Evolutionary conservation across 2,797 vertebrate species (phyloP).

Genomic region (Trematomus bernacchii): DNA sequence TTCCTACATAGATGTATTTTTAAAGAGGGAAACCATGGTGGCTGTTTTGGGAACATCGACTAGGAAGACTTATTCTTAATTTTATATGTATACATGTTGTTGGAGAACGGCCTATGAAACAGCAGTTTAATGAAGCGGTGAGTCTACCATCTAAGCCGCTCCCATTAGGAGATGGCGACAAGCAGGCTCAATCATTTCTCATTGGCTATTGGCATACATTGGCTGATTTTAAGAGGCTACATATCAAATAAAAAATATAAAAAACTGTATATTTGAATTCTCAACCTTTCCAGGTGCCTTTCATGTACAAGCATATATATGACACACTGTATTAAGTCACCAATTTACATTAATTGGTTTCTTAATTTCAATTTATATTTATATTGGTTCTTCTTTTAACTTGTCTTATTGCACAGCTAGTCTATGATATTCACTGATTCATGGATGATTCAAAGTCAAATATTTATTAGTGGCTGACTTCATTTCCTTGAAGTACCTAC

Average conservation of each 20-base stretch:
- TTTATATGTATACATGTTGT: conserved; percentile 23
- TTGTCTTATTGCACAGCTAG: conserved; percentile 33
- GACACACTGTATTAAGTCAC: conserved; percentile 26
- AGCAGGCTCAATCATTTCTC: conserved; percentile 29
- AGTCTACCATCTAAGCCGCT: conserved; percentile 32
- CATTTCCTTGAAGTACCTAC: conserved; percentile 19
- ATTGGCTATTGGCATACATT: conserved; percentile 17
- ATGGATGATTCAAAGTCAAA: conserved; percentile 25
- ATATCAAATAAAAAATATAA: neutral
- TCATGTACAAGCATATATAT: conserved; percentile 34
- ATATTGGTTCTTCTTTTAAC: conserved; percentile 42
- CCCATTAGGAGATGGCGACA: conserved; percentile 16
- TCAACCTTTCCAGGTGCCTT: conserved; percentile 17
- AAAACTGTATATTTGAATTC: neutral
- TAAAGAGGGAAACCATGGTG: conserved; percentile 1
- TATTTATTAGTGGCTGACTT: conserved; percentile 19
- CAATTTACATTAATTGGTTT: conserved; percentile 25
- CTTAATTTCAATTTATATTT: conserved; percentile 45
- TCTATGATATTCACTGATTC: conserved; percentile 3
- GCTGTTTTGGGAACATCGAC: conserved; percentile 2
- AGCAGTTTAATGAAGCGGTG: conserved; percentile 9
- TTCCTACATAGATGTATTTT: neutral
- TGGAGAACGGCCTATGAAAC: conserved; percentile 18
- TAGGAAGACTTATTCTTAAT: conserved; percentile 6
- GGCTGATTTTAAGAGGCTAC: conserved; percentile 15